Percentiles rank a stretch among this genome's conserved stretches.
Conservation (phyloP, 2,797 vertebrate genomes). For the Catostomus latipinnis region DNA sequence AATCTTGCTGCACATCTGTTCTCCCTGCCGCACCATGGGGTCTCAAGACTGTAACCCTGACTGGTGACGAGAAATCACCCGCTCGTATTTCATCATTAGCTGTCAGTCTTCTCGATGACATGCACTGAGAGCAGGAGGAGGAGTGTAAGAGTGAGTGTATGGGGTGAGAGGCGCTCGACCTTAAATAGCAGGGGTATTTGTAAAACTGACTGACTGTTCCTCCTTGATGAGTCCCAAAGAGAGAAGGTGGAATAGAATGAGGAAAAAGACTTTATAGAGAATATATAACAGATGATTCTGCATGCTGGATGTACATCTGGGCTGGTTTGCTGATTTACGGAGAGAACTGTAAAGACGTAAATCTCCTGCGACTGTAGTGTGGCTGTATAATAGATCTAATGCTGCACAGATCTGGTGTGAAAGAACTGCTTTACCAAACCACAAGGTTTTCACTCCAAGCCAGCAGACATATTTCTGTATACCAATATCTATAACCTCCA, state of each 20-base stretch:
- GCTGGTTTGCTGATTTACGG: slow-evolving; percentile 37
- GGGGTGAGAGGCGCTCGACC: slow-evolving; percentile 13
- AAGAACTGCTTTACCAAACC: slow-evolving; percentile 6
- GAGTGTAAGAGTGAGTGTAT: neutral
- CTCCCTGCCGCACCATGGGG: slow-evolving; percentile 59
- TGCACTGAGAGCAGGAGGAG: slow-evolving; percentile 18
- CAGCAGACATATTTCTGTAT: neutral
- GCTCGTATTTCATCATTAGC: slow-evolving; percentile 74
- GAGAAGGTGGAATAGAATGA: slow-evolving; percentile 10
- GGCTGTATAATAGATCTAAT: neutral
- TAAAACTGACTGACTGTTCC: slow-evolving; percentile 27
- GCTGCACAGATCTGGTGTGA: slow-evolving; percentile 34
- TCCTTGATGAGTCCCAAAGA: slow-evolving; percentile 35
- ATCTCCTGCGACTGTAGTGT: slow-evolving; percentile 15
- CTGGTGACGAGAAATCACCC: slow-evolving; percentile 68
- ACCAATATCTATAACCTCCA: neutral
- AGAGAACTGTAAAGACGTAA: slow-evolving; percentile 34
- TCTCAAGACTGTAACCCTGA: slow-evolving; percentile 62
- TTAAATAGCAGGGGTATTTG: slow-evolving; percentile 47
- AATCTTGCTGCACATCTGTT: slow-evolving; percentile 68
- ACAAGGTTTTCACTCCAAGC: no score
- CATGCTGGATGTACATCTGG: slow-evolving; percentile 36
- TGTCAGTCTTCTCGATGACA: slow-evolving; percentile 62
- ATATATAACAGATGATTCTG: neutral
- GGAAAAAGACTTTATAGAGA: neutral